These are phyloP conservation scores for Selene dorsalis DNA, from an alignment of 2,797 vertebrate genomes.

Conservation along the genomic window DNA sequence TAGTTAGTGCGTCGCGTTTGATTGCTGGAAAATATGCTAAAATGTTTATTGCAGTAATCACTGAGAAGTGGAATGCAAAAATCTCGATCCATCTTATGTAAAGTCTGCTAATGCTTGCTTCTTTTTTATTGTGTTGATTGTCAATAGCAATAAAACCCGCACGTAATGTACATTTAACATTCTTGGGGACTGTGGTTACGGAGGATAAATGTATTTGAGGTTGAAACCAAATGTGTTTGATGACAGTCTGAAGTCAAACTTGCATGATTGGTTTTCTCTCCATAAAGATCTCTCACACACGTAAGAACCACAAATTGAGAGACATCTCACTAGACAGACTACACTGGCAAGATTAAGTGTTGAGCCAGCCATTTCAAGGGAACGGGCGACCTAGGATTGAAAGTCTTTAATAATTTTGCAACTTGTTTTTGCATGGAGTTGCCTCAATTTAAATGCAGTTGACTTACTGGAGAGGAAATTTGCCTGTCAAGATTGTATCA, in stretches of 20 bases:
- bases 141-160: constrained; percentile 43
- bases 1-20: constrained; percentile 24
- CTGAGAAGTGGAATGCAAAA: constrained; percentile 29
- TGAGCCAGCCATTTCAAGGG: constrained; percentile 44
- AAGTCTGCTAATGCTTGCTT: constrained; percentile 43
- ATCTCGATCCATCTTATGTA: constrained; percentile 12
- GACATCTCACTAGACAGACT: constrained; percentile 20
- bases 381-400: constrained; percentile 52
- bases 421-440: constrained; percentile 74
- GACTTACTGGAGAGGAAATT: constrained; percentile 82
- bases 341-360: constrained; percentile 44
- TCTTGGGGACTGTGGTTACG: constrained; percentile 14
- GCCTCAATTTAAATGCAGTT: constrained; percentile 73
- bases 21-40: constrained; percentile 31
- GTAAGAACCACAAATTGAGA: constrained; percentile 50
- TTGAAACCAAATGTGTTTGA: constrained; percentile 35
- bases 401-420: constrained; percentile 72
- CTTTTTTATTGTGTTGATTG: constrained; percentile 51
- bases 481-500: constrained; percentile 81
- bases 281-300: constrained; percentile 48
- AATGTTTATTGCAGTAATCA: constrained; percentile 40
- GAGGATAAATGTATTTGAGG: constrained; percentile 33
- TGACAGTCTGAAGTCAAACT: constrained; percentile 38
- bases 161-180: constrained; percentile 34
- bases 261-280: constrained; percentile 29